Evolutionary conservation across 2,797 vertebrate species (phyloP), one percentile per base, ranked within the genome.

Genomic region (Molossus alvarezi): DNA sequence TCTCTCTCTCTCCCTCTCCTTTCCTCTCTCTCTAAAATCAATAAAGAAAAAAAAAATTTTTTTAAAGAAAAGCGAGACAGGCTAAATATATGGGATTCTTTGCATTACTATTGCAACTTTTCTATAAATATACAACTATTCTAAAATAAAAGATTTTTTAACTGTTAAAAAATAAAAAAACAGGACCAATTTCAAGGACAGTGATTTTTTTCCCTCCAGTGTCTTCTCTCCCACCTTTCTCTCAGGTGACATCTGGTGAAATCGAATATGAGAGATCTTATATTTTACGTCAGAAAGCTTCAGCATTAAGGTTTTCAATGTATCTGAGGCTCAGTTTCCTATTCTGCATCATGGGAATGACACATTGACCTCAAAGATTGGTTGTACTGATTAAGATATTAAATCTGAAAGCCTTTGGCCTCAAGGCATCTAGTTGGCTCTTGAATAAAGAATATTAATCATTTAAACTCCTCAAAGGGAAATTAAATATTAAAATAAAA

Each of bases 401-500:
- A 75, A 79, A 53, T 60, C 64, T 48, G 45, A 94, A 95, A 88
- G 29, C 6, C 37, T 51, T 4, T 89, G 60, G 3, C n/a, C 41
- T 75, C 21, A 21, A 83, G 23, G 12, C n/a, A 87, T 62, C 14
- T 89, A 67, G 3, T 53, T 92, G 33, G 18, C 77, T 92, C 71
- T 84, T 75, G 23, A 79, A 41, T 69, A 73, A 64, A 95, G 9
- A 45, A 67, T 75, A 37, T 65, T 82, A 58, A 72, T 72, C 27
- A 77, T n/a, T 93, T 77, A 80, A 69, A 80, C 15, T 67, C 60
- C 85, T 87, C 17, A 65, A 94, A 91, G 25, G 33, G 11, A 95
- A 96, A 89, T 65, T 9, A 94, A 87, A 83, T 33, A 5, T 29
- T 64, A 75, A 93, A 65, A 84, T 48, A 83, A 23, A 89, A 96